These are phyloP conservation scores for Origma solitaria DNA, from an alignment of 2,113 vertebrate species.

Conservation along the genomic window DNA sequence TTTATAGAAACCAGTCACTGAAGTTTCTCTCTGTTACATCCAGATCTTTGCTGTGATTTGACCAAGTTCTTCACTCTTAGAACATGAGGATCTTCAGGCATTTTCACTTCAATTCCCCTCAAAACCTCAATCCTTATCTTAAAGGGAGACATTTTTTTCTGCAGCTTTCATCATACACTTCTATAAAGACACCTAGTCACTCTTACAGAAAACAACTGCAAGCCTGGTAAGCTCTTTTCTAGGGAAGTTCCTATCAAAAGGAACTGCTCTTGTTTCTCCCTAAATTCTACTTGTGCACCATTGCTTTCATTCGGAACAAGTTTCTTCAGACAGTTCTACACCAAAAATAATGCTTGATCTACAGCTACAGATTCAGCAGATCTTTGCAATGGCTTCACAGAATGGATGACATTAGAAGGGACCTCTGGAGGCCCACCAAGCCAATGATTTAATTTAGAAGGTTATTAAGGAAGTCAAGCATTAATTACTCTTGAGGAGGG, in stretches of 20 bases:
- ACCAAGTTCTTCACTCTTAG: neutral
- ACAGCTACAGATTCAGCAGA: neutral
- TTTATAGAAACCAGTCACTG: neutral
- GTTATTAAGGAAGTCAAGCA: neutral
- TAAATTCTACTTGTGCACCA: neutral
- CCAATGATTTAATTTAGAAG: neutral
- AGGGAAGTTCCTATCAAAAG: neutral
- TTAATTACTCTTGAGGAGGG: neutral
- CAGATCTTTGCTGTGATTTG: neutral
- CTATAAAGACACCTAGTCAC: neutral
- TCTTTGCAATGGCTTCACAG: neutral
- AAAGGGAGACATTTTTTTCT: neutral
- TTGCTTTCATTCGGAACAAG: neutral
- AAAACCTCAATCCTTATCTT: neutral
- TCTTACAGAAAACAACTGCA: neutral
- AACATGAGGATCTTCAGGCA: neutral
- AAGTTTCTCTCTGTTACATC: neutral
- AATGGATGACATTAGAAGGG: neutral
- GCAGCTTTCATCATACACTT: neutral
- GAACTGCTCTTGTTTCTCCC: neutral
- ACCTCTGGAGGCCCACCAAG: neutral
- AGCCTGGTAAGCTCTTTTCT: neutral
- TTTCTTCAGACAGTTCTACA: neutral
- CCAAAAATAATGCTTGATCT: neutral
- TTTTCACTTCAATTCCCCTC: neutral